These are phyloP conservation scores for Picus viridis DNA, from an alignment of 2,797 vertebrate species.

Conservation along the genomic window DNA sequence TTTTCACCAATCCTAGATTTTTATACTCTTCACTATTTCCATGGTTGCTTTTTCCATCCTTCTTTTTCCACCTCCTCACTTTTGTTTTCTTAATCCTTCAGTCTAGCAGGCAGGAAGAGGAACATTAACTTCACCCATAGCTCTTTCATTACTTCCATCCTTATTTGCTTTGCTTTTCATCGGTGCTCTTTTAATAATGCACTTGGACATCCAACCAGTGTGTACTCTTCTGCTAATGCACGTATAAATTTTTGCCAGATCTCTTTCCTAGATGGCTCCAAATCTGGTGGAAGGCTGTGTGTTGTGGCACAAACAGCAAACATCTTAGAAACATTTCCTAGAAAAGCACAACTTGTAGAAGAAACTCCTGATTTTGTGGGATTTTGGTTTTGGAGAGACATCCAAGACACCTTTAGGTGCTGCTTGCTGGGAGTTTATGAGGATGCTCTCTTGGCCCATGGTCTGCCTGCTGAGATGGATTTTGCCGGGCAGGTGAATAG, in stretches of 20 bases:
- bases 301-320: not conserved
- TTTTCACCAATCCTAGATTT: not conserved
- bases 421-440: not conserved
- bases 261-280: not conserved
- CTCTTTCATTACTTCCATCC: not conserved
- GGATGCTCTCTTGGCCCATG: not conserved
- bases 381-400: not conserved
- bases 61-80: not conserved
- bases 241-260: rapidly evolving
- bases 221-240: rapidly evolving
- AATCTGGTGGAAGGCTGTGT: not conserved
- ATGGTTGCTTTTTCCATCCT: not conserved
- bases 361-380: not conserved
- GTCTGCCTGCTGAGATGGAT: not conserved
- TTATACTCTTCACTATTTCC: not conserved
- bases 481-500: not conserved
- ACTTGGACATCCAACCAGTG: not conserved
- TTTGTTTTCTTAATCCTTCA: not conserved
- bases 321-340: not conserved
- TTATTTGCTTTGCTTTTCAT: not conserved
- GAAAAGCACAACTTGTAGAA: not conserved
- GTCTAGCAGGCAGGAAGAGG: not conserved
- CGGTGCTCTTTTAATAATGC: not conserved
- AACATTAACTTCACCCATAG: rapidly evolving
- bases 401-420: not conserved